Percentiles rank a stretch among this genome's conserved stretches.
These are phyloP conservation scores for Manis crassicaudata DNA, from an alignment of 2,797 vertebrate species.

Conservation along the genomic window DNA sequence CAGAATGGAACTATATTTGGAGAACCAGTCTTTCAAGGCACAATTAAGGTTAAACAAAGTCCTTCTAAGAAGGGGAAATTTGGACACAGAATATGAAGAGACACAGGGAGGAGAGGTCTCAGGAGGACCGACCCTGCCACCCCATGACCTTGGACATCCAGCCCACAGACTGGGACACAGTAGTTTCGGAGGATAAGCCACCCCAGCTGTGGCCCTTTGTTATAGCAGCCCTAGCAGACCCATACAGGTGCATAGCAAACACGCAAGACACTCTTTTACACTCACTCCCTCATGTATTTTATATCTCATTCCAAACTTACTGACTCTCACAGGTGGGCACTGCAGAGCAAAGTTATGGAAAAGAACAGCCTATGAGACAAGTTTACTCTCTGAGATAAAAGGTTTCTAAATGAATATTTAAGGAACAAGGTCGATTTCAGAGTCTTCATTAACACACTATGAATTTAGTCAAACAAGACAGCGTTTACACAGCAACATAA, in stretches of 20 bases:
- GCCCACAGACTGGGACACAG: not conserved
- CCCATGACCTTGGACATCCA: not conserved
- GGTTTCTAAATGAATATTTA: not conserved
- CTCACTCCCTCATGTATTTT: too few relatives aligned
- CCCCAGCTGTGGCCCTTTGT: not conserved
- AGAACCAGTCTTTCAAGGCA: too few relatives aligned
- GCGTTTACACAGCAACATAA: not conserved
- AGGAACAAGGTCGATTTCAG: not conserved
- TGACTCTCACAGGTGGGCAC: not conserved
- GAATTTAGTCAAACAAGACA: not conserved
- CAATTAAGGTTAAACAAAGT: not conserved
- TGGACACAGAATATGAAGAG: not conserved
- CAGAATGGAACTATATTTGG: too few relatives aligned
- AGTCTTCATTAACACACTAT: not conserved
- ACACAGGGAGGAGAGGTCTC: not conserved
- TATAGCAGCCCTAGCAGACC: not conserved
- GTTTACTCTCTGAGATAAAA: not conserved
- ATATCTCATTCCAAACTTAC: not conserved
- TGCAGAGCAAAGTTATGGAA: not conserved
- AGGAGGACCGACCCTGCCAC: not conserved
- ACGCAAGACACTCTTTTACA: not conserved
- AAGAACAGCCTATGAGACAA: not conserved
- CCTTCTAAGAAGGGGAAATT: not conserved
- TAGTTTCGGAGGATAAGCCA: not conserved
- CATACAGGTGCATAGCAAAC: not conserved